Percentiles rank a stretch among this genome's conserved stretches.
These are phyloP conservation scores for Chromobotia macracanthus DNA, from an alignment of 2,797 vertebrate species.

Conservation along the genomic window DNA sequence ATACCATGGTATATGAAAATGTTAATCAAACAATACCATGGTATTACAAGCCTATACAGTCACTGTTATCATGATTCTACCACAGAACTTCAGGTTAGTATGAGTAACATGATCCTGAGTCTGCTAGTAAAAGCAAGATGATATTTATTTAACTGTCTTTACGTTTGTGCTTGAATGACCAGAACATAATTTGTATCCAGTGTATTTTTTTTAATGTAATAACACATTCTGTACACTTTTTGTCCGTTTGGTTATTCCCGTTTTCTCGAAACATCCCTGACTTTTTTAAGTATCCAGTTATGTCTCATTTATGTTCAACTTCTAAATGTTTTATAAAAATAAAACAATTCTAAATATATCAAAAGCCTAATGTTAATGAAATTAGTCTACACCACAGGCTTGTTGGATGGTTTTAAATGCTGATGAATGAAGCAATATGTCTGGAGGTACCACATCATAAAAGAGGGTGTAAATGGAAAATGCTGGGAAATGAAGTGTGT, in stretches of 20 bases:
- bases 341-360: slow-evolving; percentile 9
- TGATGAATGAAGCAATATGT: slow-evolving; percentile 2
- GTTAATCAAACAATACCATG: not conserved
- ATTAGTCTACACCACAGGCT: not conserved
- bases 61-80: not conserved
- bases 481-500: slow-evolving; percentile 21
- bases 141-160: not conserved
- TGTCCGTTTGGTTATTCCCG: not conserved
- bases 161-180: not conserved
- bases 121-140: not conserved
- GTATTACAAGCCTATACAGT: slow-evolving; percentile 1
- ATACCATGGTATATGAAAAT: not conserved
- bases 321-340: slow-evolving; percentile 9
- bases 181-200: slow-evolving; percentile 12
- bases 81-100: not conserved
- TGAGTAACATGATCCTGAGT: slow-evolving; percentile 4
- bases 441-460: slow-evolving; percentile 17
- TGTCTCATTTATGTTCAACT: slow-evolving; percentile 23
- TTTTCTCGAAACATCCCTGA: not conserved
- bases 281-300: slow-evolving; percentile 1
- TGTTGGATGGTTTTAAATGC: not conserved
- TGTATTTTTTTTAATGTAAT: not conserved
- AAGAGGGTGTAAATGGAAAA: slow-evolving; percentile 21
- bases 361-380: not conserved
- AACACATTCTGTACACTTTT: not conserved